Conservation (phyloP, 2,113 vertebrate genomes). For the Calonectris borealis region DNA sequence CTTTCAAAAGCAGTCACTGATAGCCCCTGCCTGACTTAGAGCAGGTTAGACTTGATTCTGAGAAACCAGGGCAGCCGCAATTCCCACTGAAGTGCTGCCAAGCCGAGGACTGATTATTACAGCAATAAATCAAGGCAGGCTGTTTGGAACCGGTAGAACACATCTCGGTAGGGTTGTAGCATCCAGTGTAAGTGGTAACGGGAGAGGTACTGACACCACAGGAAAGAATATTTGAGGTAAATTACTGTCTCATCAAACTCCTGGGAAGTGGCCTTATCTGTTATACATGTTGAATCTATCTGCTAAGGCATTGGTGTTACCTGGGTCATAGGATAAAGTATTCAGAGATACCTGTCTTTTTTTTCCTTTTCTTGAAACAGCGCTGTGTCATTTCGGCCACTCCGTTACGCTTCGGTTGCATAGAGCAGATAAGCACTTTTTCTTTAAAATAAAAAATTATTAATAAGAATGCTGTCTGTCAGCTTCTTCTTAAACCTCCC, state of each 20-base stretch:
- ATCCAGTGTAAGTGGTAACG: neutral
- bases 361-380: neutral
- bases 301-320: neutral
- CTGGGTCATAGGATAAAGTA: neutral
- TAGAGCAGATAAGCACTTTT: neutral
- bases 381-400: neutral
- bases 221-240: neutral
- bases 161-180: neutral
- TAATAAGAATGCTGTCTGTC: neutral
- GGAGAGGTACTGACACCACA: neutral
- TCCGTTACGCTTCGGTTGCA: accelerated
- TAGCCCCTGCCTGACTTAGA: neutral
- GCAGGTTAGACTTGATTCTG: constrained; percentile 8
- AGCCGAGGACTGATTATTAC: neutral
- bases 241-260: neutral
- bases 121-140: constrained; percentile 21
- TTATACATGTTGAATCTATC: neutral
- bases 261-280: neutral
- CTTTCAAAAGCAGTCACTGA: neutral
- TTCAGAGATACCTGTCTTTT: neutral
- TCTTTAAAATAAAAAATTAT: neutral
- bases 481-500: neutral
- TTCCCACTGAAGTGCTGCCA: constrained; percentile 21
- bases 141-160: neutral
- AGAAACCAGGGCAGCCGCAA: neutral